A percentile compares a stretch with the other conserved stretches of the same genome.
phyloP scores from a whole-genome alignment of 2,797 vertebrate genomes.

The Catharus ustulatus region DNA sequence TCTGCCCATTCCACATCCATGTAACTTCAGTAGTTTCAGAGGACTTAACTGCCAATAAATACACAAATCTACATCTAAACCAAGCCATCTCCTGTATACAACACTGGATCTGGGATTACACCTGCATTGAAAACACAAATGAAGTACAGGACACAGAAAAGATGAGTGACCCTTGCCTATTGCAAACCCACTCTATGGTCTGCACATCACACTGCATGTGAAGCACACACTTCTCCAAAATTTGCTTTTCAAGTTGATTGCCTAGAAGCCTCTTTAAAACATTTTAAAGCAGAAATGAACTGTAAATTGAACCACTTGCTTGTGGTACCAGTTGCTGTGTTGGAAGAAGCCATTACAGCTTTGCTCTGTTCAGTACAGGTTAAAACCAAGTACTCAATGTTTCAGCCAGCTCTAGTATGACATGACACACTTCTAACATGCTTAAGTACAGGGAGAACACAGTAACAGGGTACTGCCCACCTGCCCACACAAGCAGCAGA shows the following conservation, averaged over 20 bases:
- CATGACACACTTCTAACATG: not conserved
- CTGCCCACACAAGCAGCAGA: not conserved
- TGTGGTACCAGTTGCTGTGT: not conserved
- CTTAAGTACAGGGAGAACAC: not conserved
- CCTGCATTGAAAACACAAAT: not conserved
- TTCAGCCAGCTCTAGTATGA: not conserved
- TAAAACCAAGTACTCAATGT: not conserved
- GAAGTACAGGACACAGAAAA: conserved; percentile 47
- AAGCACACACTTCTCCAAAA: conserved; percentile 28
- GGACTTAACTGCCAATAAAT: not conserved
- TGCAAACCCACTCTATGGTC: conserved; percentile 3
- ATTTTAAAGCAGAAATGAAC: not conserved
- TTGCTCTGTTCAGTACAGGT: not conserved
- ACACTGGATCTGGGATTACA: not conserved
- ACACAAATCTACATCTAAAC: not conserved
- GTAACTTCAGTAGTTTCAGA: not conserved
- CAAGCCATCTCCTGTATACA: not conserved
- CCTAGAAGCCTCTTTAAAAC: conserved; percentile 31
- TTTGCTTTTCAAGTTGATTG: not conserved
- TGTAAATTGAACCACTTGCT: not conserved
- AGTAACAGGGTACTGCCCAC: not conserved
- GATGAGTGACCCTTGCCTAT: not conserved
- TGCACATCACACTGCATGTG: not conserved
- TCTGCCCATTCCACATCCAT: not conserved
- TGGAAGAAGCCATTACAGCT: not conserved